Evolutionary conservation across 2,888 invertebrate species (phyloP).

Genomic region (Syritta pipiens): DNA sequence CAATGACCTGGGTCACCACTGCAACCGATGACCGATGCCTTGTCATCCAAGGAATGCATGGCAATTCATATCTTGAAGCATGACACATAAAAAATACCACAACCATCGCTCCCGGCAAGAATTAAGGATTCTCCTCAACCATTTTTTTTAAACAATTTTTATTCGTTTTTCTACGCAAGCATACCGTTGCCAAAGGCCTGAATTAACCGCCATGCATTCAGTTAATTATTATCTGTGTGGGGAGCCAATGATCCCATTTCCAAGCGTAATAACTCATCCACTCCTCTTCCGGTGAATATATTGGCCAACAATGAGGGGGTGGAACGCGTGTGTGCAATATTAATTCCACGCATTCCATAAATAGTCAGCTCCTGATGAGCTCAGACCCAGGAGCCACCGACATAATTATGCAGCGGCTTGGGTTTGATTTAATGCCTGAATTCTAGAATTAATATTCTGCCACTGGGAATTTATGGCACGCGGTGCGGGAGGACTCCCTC

Average conservation of each 20-base stretch:
- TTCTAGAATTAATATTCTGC: conserved; percentile 69
- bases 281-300: conserved; percentile 10
- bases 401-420: conserved; percentile 69
- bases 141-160: too few relatives aligned
- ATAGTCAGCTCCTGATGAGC: conserved; percentile 61
- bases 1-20: too few relatives aligned
- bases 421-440: conserved; percentile 67
- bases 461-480: conserved; percentile 63
- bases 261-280: conserved; percentile 46
- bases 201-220: conserved; percentile 55
- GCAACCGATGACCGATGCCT: too few relatives aligned
- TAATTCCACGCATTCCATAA: conserved; percentile 69
- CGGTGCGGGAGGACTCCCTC: background rate
- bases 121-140: too few relatives aligned
- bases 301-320: background rate
- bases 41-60: too few relatives aligned
- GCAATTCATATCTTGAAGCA: too few relatives aligned
- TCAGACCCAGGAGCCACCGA: conserved; percentile 51
- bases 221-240: conserved; percentile 66
- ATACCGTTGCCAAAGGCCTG: conserved; percentile 9
- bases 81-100: too few relatives aligned
- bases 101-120: too few relatives aligned
- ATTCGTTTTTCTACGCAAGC: background rate
- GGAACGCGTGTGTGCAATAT: conserved; percentile 46
- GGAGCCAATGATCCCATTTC: conserved; percentile 46